Evolutionary conservation across 2,113 vertebrate species (phyloP).

Genomic region (Ciconia boyciana): DNA sequence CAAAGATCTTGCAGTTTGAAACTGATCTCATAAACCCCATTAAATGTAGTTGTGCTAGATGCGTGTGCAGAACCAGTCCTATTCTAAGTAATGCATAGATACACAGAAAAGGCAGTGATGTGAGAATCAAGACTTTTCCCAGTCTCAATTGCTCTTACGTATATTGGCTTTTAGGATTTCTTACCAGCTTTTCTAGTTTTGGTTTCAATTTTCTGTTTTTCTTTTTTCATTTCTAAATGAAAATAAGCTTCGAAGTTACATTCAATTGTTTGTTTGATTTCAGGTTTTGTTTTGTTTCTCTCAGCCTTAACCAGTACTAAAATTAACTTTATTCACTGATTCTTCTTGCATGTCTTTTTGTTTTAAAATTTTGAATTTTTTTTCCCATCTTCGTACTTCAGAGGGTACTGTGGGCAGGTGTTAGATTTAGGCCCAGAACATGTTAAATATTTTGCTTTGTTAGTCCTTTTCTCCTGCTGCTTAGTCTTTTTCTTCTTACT

Average conservation of each 20-base stretch:
- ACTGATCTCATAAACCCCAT: background rate
- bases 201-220: background rate
- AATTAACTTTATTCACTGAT: background rate
- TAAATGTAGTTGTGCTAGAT: background rate
- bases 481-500: background rate
- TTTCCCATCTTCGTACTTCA: no score
- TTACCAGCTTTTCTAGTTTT: background rate
- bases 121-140: background rate
- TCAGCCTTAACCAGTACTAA: background rate
- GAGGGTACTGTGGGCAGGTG: background rate
- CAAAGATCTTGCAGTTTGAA: background rate
- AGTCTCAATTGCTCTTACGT: rapidly evolving
- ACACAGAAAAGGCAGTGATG: background rate
- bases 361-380: background rate
- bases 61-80: background rate
- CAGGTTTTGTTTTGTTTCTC: background rate
- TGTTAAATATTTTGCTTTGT: background rate
- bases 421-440: background rate
- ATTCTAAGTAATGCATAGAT: background rate
- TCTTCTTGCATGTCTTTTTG: background rate
- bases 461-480: background rate
- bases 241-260: background rate
- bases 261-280: background rate
- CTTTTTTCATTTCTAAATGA: background rate
- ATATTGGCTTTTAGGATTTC: background rate